Percentiles rank a stretch among this genome's conserved stretches.
Conservation (phyloP, 2,888 invertebrate genomes). For the Erebia aethiops region DNA sequence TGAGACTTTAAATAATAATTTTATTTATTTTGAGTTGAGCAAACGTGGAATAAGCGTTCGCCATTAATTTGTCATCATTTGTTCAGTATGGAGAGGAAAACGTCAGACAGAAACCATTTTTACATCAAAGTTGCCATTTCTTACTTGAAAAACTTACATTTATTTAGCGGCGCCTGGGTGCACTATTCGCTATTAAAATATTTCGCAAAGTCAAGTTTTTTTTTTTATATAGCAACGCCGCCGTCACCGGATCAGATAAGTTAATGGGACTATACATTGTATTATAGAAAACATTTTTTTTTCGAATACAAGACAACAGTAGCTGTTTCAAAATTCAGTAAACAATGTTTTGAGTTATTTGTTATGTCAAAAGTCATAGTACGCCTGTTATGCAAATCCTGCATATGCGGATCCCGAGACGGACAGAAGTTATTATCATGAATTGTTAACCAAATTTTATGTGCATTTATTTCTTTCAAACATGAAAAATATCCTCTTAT, state of each 20-base stretch:
- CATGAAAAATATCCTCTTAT: slow-evolving; percentile 13
- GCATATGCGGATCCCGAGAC: slow-evolving; percentile 54
- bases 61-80: too few species aligned
- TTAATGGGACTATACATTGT: background rate
- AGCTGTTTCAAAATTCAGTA: slow-evolving; percentile 5
- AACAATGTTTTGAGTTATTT: slow-evolving; percentile 27
- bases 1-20: background rate
- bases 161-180: too few species aligned
- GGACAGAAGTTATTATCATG: slow-evolving; percentile 56
- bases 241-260: too few species aligned
- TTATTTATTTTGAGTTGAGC: background rate
- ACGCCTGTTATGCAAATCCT: slow-evolving; percentile 71
- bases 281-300: too few species aligned
- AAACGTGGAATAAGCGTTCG: too few species aligned
- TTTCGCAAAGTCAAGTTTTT: too few species aligned
- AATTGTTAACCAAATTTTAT: slow-evolving; percentile 75
- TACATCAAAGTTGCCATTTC: too few species aligned
- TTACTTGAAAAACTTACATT: too few species aligned
- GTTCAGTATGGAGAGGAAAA: too few species aligned
- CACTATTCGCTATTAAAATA: too few species aligned
- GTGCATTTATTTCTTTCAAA: slow-evolving; percentile 73
- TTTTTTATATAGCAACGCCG: too few species aligned
- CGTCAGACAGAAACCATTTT: too few species aligned
- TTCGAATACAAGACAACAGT: background rate
- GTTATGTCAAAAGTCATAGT: slow-evolving; percentile 44